These are phyloP conservation scores for Andrena flavipes DNA, from an alignment of 2,888 invertebrate species.

Conservation along the genomic window DNA sequence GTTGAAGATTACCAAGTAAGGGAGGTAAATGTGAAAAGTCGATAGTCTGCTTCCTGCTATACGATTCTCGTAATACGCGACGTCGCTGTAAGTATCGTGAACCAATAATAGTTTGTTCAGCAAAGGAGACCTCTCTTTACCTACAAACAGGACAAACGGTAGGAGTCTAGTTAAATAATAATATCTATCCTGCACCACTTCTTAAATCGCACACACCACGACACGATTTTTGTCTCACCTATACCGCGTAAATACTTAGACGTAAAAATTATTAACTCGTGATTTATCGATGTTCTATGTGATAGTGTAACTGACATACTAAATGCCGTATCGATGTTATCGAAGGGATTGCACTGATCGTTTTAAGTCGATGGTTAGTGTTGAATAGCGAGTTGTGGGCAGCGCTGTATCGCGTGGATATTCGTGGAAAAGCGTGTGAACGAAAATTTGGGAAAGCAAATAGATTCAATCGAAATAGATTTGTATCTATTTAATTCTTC, in stretches of 20 bases:
- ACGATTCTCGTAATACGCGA: constrained; percentile 31
- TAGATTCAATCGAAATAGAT: not conserved
- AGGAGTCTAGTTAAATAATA: constrained; percentile 15
- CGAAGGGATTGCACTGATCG: not conserved
- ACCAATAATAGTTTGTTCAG: constrained; percentile 25
- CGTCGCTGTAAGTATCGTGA: constrained; percentile 20
- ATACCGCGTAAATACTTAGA: not conserved
- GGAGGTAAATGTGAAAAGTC: constrained; percentile 28
- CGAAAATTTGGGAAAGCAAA: not conserved
- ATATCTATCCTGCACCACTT: constrained; percentile 10
- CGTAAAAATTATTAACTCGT: constrained; percentile 12
- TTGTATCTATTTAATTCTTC: not conserved
- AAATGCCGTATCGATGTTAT: not conserved
- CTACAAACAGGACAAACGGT: constrained; percentile 64
- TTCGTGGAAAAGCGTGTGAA: not conserved
- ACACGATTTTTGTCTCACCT: constrained; percentile 16
- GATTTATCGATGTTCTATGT: constrained; percentile 14
- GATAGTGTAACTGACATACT: not conserved
- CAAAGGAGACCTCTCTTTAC: constrained; percentile 41
- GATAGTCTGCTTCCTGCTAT: constrained; percentile 59
- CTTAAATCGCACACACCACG: not conserved
- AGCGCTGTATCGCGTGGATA: not conserved
- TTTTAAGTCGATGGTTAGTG: not conserved
- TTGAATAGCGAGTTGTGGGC: not conserved
- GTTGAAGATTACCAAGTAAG: constrained; percentile 1